Evolutionary conservation across 2,888 invertebrate species (phyloP).

Genomic region (Mamestra brassicae): DNA sequence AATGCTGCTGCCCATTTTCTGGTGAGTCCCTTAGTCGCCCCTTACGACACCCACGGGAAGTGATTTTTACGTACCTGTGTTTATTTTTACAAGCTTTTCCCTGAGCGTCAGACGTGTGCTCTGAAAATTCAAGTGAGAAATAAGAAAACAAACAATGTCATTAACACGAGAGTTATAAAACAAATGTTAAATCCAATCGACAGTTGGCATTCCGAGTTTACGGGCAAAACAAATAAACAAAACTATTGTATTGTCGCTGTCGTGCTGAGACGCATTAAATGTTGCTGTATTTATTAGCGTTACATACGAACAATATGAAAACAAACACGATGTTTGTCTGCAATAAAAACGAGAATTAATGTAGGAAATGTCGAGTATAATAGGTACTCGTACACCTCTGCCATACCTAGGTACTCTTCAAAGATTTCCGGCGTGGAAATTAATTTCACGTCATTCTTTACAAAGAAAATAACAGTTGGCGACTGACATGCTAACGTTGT

Average conservation of each 20-base stretch:
- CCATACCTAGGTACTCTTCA: no score
- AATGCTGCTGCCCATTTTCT: no score
- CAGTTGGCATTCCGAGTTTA: constrained; percentile 28
- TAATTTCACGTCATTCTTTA: no score
- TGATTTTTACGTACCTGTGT: not conserved
- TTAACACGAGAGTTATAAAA: constrained; percentile 36
- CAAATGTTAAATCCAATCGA: constrained; percentile 25
- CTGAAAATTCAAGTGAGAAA: constrained; percentile 4
- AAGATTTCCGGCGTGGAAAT: no score
- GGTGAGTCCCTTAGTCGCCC: no score
- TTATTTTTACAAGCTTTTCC: not conserved
- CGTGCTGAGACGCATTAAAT: constrained; percentile 24
- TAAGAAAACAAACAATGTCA: constrained; percentile 38
- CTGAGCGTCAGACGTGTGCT: not conserved
- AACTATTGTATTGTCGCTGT: constrained; percentile 26
- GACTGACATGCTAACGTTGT: no score
- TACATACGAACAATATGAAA: constrained; percentile 19
- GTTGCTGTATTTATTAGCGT: constrained; percentile 41
- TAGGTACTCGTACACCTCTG: no score
- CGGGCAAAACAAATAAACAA: constrained; percentile 34
- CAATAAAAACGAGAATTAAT: constrained; percentile 9
- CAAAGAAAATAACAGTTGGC: no score
- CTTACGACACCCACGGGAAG: no score
- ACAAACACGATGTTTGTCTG: constrained; percentile 29
- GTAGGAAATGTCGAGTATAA: no score